Percentiles rank a stretch among this genome's conserved stretches.
Evolutionary conservation across 2,888 invertebrate genomes (phyloP).

Genomic region (Pantelozetes paolii): DNA sequence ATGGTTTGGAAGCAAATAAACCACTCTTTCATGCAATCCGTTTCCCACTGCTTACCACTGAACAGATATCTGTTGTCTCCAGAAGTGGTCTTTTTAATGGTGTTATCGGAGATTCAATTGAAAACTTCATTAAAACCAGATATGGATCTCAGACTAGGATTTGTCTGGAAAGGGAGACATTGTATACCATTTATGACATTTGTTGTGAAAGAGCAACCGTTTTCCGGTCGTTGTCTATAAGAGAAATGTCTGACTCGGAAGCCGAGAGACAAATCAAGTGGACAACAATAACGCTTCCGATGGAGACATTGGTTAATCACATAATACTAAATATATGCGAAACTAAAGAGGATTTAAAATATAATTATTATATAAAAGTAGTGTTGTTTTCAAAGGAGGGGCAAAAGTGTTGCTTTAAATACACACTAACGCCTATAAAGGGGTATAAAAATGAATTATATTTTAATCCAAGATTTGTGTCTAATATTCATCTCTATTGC

Average conservation of each 20-base stretch:
- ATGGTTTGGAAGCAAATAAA: background rate
- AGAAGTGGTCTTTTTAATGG: background rate
- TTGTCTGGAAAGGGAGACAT: background rate
- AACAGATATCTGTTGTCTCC: background rate
- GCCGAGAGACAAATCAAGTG: background rate
- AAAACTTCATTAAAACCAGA: background rate
- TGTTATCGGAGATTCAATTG: background rate
- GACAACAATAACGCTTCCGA: background rate
- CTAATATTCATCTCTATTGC: background rate
- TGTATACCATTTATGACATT: background rate
- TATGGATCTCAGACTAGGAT: background rate
- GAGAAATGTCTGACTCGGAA: no score
- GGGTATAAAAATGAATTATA: background rate
- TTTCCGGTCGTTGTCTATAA: background rate
- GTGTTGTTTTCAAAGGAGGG: background rate
- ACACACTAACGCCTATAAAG: background rate
- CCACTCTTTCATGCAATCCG: background rate
- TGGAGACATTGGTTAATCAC: conserved; percentile 3
- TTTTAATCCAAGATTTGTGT: background rate
- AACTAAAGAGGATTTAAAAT: background rate
- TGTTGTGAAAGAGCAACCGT: background rate
- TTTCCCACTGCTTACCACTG: background rate
- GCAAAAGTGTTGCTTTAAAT: background rate
- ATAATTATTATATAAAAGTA: background rate
- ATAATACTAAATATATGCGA: background rate